A percentile compares a stretch with the other conserved stretches of the same genome.
phyloP scores from a whole-genome alignment of 2,797 vertebrate genomes.

The Vultur gryphus region DNA sequence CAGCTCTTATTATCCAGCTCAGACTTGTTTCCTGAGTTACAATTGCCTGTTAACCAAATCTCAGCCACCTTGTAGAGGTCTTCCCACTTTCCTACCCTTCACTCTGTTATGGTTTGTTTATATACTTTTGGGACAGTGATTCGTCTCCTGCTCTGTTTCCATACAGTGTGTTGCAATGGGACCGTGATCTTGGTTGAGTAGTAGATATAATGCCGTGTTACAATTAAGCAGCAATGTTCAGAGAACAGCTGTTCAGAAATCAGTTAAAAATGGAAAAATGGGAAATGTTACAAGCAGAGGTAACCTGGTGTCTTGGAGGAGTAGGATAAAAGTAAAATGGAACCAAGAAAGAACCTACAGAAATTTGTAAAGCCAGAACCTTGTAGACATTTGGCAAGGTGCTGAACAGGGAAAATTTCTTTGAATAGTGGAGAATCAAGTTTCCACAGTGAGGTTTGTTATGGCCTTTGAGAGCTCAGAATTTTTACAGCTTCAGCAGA shows the following conservation, averaged over 20 bases:
- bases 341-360: neutral
- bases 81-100: neutral
- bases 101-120: neutral
- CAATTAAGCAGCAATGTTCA: neutral
- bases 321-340: neutral
- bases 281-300: neutral
- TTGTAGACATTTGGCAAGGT: slow-evolving; percentile 37
- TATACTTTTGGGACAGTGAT: neutral
- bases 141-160: neutral
- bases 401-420: slow-evolving; percentile 45
- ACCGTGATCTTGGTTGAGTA: neutral
- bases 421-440: slow-evolving; percentile 39
- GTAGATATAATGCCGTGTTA: neutral
- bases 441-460: slow-evolving; percentile 63
- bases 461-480: slow-evolving; percentile 38
- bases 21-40: neutral
- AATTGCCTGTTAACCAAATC: neutral
- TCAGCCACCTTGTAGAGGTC: neutral
- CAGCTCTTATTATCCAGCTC: neutral
- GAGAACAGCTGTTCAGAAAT: neutral
- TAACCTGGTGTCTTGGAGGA: neutral
- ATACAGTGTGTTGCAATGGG: neutral
- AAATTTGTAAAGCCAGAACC: slow-evolving; percentile 21
- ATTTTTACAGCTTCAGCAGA: slow-evolving; percentile 68
- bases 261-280: neutral